Evolutionary conservation across 1,140 invertebrate species (phyloP), one percentile per base, ranked within the genome.

Genomic region (Latrodectus geometricus): DNA sequence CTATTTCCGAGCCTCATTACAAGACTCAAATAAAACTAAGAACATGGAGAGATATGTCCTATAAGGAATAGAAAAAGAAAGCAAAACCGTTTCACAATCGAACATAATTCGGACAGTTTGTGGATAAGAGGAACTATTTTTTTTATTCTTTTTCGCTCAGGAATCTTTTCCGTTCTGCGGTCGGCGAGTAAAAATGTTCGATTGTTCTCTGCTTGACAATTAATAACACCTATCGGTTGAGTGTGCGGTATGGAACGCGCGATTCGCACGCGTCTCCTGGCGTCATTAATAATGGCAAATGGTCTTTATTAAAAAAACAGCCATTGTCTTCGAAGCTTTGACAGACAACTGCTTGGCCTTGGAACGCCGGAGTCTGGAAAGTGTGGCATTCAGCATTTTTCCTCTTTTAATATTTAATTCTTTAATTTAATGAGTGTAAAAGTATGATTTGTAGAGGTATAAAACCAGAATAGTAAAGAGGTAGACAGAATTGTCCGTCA

Each of bases 241-340:
- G 82, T 84, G 82, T 84, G 82, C 72, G 56, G 52, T 84, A 76
- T 76, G 82, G 82, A 73, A 75, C 82, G 82, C 65, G 61, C 73
- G 73, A 65, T 84, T 84, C 82, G 82, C 82, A 84, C 82, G 82
- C 82, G 82, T 84, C 82, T 35, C 65, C 68, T 65, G 72, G 52
- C 82, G 50, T 83, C 80, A 73, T 74, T 83, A 52, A 74, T 52
- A 83, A 74, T 65, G 69, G 35, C 70, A 15, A 20, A 14, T 70
- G 74, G 35, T 50, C 66, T 74, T 35, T 70, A 83, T 83, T 83
- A 83, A 74, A 83, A 74, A 83, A 83, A 49, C n/a, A 12, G 5
- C 73, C 82, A 84, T 84, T 84, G 82, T 84, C 49, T 65, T 11
- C 68, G 35, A 54, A 49, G 8, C 50, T n/a, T 21, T 84, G 69